Evolutionary conservation across 2,113 vertebrate genomes (phyloP).

Genomic region (Dinomys branickii): DNA sequence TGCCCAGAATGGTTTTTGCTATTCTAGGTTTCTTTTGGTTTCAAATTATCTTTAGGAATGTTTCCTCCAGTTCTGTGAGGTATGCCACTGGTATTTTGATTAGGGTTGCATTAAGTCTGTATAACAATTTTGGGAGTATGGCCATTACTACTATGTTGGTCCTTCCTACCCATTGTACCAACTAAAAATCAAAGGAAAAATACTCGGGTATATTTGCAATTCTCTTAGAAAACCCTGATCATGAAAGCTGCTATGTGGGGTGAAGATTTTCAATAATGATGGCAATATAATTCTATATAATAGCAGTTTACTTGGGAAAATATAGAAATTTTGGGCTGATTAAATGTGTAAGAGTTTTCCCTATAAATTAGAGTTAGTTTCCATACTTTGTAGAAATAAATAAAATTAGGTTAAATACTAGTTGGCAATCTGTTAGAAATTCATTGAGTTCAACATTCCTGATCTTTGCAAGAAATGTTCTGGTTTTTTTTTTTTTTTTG

Average conservation of each 20-base stretch:
- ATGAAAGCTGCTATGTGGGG: neutral
- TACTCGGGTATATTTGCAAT: neutral
- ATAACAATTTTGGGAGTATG: neutral
- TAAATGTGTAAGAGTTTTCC: neutral
- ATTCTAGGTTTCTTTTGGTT: neutral
- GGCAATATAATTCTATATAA: conserved; percentile 11
- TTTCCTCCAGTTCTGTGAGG: neutral
- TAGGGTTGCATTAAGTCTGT: neutral
- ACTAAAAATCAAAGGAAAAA: neutral
- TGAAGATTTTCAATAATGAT: neutral
- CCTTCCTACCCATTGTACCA: neutral
- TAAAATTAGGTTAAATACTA: neutral
- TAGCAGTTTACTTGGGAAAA: neutral
- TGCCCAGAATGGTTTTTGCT: neutral
- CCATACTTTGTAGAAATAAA: neutral
- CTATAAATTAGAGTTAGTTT: neutral
- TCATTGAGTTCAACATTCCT: neutral
- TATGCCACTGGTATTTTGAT: neutral
- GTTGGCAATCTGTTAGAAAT: neutral
- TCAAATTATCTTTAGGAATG: neutral
- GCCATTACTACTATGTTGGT: neutral
- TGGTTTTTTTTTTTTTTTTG: no score
- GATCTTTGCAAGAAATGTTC: no score
- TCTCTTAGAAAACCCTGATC: neutral
- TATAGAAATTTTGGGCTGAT: neutral